Conservation (phyloP, 30 jellyfish, hydroid and myxozoan genomes). For the Cassiopea xamachana region DNA sequence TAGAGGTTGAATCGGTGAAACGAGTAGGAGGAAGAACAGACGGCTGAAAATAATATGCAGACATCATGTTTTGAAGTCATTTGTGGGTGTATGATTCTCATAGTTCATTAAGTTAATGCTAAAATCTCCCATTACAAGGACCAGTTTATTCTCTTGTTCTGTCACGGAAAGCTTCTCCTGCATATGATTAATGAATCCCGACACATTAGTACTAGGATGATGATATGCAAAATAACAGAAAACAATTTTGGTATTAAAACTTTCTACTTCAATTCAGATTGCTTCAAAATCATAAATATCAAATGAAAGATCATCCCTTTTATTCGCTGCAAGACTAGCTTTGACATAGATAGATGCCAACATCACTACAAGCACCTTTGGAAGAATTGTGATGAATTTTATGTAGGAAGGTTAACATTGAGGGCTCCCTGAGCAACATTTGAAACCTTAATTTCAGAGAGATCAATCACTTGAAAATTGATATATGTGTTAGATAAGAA, state of each 20-base stretch:
- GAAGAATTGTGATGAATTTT: neutral
- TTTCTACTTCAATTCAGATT: neutral
- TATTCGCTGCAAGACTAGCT: neutral
- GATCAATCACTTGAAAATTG: neutral
- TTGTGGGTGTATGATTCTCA: neutral
- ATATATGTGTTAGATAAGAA: neutral
- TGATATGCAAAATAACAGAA: neutral
- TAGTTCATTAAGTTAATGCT: neutral
- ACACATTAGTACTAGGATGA: neutral
- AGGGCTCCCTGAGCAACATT: neutral
- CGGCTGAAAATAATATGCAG: neutral
- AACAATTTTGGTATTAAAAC: neutral
- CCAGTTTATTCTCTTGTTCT: neutral
- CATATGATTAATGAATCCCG: neutral
- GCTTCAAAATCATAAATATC: neutral
- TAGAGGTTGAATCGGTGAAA: conserved; percentile 9
- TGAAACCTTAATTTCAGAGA: neutral
- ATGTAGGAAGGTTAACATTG: neutral
- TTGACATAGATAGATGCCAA: neutral
- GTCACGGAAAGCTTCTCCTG: neutral
- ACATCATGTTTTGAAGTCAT: neutral
- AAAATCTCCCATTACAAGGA: conserved; percentile 16
- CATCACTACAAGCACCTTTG: neutral
- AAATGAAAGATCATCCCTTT: neutral
- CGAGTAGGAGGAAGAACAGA: neutral